These are phyloP conservation scores for Plagodis pulveraria DNA, from an alignment of 2,888 invertebrate genomes.

Conservation along the genomic window DNA sequence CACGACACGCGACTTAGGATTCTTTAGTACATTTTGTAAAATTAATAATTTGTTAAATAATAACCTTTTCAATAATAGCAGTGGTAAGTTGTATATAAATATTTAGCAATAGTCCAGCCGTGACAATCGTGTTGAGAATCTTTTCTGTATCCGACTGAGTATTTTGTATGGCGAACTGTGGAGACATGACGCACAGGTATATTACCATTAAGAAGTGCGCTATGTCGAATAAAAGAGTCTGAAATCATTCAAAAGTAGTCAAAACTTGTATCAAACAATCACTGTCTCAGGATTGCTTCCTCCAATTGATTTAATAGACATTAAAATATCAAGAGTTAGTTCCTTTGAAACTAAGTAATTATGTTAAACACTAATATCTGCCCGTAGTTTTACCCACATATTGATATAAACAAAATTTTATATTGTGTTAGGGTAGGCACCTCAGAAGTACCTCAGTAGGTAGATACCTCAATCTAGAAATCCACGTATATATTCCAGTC, in stretches of 20 bases:
- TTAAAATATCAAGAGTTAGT: not conserved
- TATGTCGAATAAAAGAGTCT: conserved; percentile 72
- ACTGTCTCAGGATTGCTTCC: not conserved
- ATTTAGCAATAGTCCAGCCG: conserved; percentile 68
- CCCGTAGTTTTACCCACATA: too few species aligned
- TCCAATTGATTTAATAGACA: not conserved
- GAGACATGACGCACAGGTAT: conserved; percentile 69
- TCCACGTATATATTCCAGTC: too few species aligned
- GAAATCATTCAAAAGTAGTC: conserved; percentile 34
- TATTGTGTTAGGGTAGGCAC: too few species aligned
- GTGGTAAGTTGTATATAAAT: conserved; percentile 79
- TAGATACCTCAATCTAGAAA: too few species aligned
- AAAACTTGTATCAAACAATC: not conserved
- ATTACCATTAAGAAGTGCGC: conserved; percentile 70
- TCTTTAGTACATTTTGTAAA: not conserved
- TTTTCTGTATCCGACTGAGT: conserved; percentile 55
- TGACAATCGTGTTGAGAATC: conserved; percentile 62
- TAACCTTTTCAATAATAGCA: conserved; percentile 71
- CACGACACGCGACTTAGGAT: not conserved
- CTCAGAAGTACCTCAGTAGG: too few species aligned
- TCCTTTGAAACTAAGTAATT: too few species aligned
- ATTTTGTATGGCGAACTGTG: conserved; percentile 65
- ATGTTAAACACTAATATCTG: too few species aligned
- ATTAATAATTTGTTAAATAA: not conserved
- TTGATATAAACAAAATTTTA: too few species aligned